A percentile compares a stretch with the other conserved stretches of the same genome.
These are phyloP conservation scores for Rhinogobio ventralis DNA, from an alignment of 2,797 vertebrate species.

Conservation along the genomic window DNA sequence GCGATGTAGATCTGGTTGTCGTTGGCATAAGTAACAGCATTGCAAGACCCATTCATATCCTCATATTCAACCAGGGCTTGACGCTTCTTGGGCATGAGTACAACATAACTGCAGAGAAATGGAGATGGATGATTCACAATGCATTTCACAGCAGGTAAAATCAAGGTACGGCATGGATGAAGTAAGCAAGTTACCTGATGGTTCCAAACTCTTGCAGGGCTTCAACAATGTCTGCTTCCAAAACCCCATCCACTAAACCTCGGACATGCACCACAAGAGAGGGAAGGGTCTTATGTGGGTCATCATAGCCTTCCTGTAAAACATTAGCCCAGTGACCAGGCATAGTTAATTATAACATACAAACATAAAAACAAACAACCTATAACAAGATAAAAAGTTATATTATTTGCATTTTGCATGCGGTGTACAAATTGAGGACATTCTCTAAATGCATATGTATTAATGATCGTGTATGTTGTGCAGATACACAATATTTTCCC, in stretches of 20 bases:
- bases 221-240: constrained; percentile 93
- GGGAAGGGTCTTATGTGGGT: constrained; percentile 93
- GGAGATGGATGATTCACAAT: background rate
- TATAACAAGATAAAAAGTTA: background rate
- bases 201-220: constrained; percentile 95
- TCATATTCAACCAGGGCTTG: constrained; percentile 95
- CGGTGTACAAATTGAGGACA: background rate
- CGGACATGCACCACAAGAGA: constrained; percentile 94
- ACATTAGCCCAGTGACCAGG: background rate
- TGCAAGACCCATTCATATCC: constrained; percentile 91
- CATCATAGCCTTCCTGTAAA: constrained; percentile 88
- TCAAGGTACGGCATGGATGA: rapidly evolving
- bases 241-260: constrained; percentile 90
- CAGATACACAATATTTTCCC: background rate
- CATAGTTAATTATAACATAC: background rate
- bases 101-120: constrained; percentile 84
- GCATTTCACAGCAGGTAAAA: background rate
- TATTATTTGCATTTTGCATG: background rate
- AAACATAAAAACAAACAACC: background rate
- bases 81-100: constrained; percentile 97
- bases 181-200: constrained; percentile 82
- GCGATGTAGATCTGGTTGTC: constrained; percentile 96
- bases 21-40: constrained; percentile 91
- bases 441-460: no score
- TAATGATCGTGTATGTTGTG: background rate